These are phyloP conservation scores for Eumaeus atala DNA, from an alignment of 1,140 invertebrate genomes.

Conservation along the genomic window DNA sequence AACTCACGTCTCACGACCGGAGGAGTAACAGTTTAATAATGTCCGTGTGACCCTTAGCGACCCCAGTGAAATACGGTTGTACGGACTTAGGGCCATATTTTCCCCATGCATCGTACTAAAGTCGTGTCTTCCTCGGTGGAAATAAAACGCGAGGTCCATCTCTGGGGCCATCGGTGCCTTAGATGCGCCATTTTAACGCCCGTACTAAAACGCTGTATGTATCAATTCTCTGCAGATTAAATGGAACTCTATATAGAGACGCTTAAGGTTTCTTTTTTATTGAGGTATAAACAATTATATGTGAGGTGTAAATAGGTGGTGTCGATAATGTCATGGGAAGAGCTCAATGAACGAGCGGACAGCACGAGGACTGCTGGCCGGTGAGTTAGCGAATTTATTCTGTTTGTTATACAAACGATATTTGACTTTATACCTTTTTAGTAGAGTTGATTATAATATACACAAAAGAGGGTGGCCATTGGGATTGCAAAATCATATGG, in stretches of 20 bases:
- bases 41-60: slow-evolving; percentile 54
- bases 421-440: slow-evolving; percentile 10
- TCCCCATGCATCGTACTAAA: slow-evolving; percentile 63
- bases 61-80: slow-evolving; percentile 66
- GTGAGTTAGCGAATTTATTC: slow-evolving; percentile 37
- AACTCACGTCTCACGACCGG: slow-evolving; percentile 66
- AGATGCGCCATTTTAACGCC: slow-evolving; percentile 59
- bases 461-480: slow-evolving; percentile 10
- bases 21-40: slow-evolving; percentile 71
- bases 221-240: slow-evolving; percentile 8
- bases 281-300: slow-evolving; percentile 26
- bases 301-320: slow-evolving; percentile 35
- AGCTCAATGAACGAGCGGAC: slow-evolving; percentile 68
- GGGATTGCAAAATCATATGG: slow-evolving; percentile 15
- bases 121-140: slow-evolving; percentile 71
- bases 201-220: slow-evolving; percentile 31
- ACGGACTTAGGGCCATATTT: slow-evolving; percentile 66
- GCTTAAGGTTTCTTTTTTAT: slow-evolving; percentile 22
- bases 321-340: slow-evolving; percentile 72
- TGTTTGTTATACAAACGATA: slow-evolving; percentile 13
- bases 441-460: slow-evolving; percentile 17
- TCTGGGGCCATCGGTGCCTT: slow-evolving; percentile 66
- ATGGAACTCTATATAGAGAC: slow-evolving; percentile 5
- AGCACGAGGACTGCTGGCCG: slow-evolving; percentile 61
- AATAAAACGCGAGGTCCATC: slow-evolving; percentile 71